Evolutionary conservation across 2,113 vertebrate species (phyloP).

Genomic region (Sapajus apella): DNA sequence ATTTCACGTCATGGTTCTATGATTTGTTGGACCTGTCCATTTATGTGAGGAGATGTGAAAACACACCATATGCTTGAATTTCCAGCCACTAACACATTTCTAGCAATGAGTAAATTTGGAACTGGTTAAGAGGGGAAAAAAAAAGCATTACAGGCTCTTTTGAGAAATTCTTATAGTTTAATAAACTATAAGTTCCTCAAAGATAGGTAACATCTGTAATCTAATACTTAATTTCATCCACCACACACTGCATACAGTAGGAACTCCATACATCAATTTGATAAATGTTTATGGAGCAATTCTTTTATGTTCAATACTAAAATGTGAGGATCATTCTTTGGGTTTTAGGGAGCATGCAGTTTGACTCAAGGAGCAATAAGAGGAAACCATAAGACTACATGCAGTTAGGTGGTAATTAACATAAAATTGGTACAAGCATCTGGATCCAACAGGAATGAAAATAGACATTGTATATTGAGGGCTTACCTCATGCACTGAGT

Average conservation of each 20-base stretch:
- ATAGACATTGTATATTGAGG: neutral
- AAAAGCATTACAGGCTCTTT: neutral
- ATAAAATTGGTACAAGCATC: neutral
- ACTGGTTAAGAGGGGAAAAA: neutral
- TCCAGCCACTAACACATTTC: neutral
- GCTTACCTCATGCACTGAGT: neutral
- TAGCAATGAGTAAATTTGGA: neutral
- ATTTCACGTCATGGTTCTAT: neutral
- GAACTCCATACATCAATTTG: neutral
- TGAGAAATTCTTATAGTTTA: neutral
- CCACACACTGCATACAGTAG: neutral
- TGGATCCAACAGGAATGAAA: slow-evolving; percentile 10
- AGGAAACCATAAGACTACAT: neutral
- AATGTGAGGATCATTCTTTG: neutral
- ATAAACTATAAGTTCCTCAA: neutral
- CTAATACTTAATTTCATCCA: neutral
- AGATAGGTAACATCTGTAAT: neutral
- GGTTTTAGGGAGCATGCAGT: neutral
- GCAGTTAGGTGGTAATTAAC: neutral
- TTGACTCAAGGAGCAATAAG: neutral
- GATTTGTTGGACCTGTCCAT: neutral
- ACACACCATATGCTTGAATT: neutral
- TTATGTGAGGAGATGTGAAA: neutral
- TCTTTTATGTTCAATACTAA: neutral
- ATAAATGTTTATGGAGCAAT: neutral